Conservation (phyloP, 2,797 vertebrate species). For the Oreochromis mossambicus region DNA sequence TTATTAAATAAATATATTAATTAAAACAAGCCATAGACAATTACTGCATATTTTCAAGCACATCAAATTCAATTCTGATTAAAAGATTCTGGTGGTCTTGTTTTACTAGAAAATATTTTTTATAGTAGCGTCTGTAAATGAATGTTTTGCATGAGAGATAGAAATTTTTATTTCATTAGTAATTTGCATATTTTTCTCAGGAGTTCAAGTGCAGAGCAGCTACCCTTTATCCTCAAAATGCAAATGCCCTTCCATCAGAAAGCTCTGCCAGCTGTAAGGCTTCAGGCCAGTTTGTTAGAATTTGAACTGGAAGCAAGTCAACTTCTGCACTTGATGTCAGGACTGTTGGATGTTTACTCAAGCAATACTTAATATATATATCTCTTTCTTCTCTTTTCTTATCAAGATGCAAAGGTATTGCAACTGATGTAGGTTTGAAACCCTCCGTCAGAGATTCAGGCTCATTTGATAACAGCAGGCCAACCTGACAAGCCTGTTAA, state of each 20-base stretch:
- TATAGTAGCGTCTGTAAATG: background rate
- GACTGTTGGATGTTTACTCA: background rate
- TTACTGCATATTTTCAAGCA: background rate
- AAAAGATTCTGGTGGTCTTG: background rate
- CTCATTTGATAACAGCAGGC: background rate
- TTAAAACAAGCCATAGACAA: background rate
- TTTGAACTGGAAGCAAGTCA: slow-evolving; percentile 19
- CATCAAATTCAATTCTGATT: background rate
- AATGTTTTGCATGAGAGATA: background rate
- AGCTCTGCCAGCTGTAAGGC: slow-evolving; percentile 3
- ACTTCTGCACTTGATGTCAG: background rate
- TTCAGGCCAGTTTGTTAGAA: slow-evolving; percentile 18
- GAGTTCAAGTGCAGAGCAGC: background rate
- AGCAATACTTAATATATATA: background rate
- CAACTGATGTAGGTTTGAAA: background rate
- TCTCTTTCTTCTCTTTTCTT: background rate
- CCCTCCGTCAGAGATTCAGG: background rate
- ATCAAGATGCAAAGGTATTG: background rate
- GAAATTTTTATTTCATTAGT: background rate
- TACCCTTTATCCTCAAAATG: background rate
- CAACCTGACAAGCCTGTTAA: background rate
- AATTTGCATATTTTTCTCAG: background rate
- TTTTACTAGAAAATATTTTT: background rate
- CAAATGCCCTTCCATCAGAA: background rate
- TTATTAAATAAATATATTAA: background rate